A percentile compares a stretch with the other conserved stretches of the same genome.
Evolutionary conservation across 2,113 vertebrate species (phyloP).

Genomic region (Cyanoderma ruficeps): DNA sequence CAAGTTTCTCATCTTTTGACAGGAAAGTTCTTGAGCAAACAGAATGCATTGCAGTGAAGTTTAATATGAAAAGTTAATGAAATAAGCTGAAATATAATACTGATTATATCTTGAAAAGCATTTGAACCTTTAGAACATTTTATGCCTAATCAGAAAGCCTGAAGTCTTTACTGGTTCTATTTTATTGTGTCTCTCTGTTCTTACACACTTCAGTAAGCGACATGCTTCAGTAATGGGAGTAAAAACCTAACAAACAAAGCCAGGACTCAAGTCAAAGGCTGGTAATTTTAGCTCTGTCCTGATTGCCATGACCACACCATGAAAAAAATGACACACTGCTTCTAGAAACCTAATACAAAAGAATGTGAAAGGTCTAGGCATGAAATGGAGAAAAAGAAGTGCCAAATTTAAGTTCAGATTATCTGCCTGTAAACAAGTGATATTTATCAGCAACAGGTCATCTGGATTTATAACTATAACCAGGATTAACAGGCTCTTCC

Average conservation of each 20-base stretch:
- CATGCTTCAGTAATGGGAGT: background rate
- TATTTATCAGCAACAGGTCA: background rate
- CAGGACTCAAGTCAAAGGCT: background rate
- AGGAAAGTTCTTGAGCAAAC: background rate
- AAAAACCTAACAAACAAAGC: background rate
- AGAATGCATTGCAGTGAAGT: background rate
- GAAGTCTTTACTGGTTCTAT: background rate
- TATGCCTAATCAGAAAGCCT: background rate
- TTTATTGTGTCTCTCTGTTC: background rate
- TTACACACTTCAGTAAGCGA: background rate
- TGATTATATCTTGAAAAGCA: background rate
- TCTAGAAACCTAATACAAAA: background rate
- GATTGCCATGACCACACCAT: background rate
- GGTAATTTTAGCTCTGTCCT: background rate
- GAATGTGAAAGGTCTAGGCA: background rate
- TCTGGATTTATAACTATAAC: background rate
- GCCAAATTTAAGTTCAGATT: fast-evolving
- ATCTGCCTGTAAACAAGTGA: background rate
- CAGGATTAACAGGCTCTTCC: background rate
- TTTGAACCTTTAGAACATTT: background rate
- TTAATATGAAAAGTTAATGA: background rate
- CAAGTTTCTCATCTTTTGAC: background rate
- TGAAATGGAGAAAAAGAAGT: background rate
- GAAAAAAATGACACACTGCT: background rate
- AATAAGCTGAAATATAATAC: background rate